phyloP scores from a whole-genome alignment of 1,140 invertebrate species.

The Notospermus geniculatus region DNA sequence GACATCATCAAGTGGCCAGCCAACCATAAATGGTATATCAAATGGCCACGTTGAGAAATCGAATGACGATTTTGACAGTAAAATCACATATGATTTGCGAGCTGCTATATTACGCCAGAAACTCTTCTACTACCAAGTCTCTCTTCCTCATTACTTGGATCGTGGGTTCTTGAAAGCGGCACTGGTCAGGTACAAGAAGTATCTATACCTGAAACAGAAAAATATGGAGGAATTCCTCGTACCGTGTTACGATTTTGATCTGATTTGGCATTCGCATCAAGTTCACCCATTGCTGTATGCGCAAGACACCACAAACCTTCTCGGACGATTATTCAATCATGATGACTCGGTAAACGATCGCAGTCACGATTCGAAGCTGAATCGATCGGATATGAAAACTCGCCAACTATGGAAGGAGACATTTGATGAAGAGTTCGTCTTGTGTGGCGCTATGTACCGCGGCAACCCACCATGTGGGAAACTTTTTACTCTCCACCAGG shows the following conservation, averaged over 20 bases:
- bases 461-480: conserved; percentile 37
- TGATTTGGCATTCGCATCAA: conserved; percentile 60
- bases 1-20: conserved; percentile 6
- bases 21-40: conserved; percentile 15
- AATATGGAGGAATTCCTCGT: conserved; percentile 56
- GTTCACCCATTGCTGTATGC: conserved; percentile 54
- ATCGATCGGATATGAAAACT: conserved; percentile 32
- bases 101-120: conserved; percentile 51
- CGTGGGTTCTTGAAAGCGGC: conserved; percentile 52
- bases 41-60: conserved; percentile 8
- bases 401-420: conserved; percentile 37
- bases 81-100: conserved; percentile 43
- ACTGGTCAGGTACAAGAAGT: conserved; percentile 57
- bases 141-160: conserved; percentile 57
- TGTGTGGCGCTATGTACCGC: conserved; percentile 51
- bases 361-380: conserved; percentile 49
- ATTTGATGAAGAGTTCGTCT: conserved; percentile 39
- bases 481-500: conserved; percentile 10
- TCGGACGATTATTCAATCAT: conserved; percentile 52
- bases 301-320: conserved; percentile 49
- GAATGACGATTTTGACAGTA: conserved; percentile 1
- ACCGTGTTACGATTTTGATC: conserved; percentile 59
- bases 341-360: conserved; percentile 58
- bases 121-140: conserved; percentile 56
- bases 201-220: conserved; percentile 53